These are phyloP conservation scores for Peromyscus attwateri DNA, from an alignment of 2,797 vertebrate species.

Conservation along the genomic window DNA sequence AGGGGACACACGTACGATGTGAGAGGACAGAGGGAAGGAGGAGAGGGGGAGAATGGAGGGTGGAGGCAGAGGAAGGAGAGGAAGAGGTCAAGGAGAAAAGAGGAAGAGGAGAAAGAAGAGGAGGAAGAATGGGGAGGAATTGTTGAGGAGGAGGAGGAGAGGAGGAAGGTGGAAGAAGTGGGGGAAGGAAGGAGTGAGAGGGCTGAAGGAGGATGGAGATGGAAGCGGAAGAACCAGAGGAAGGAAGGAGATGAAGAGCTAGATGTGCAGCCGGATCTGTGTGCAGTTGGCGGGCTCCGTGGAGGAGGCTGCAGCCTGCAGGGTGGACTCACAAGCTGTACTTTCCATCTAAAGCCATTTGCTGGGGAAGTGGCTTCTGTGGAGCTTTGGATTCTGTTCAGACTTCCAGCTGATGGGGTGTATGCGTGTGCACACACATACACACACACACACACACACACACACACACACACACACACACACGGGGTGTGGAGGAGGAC, in stretches of 20 bases:
- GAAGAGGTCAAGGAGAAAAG: too few relatives aligned
- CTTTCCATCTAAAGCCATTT: too few relatives aligned
- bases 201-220: neutral
- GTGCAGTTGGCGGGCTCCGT: neutral
- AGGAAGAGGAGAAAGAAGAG: neutral
- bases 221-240: neutral
- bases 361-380: neutral
- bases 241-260: neutral
- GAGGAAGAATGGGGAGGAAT: neutral
- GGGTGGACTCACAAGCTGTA: neutral
- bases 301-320: neutral
- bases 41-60: neutral
- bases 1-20: too few relatives aligned
- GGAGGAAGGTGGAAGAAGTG: neutral
- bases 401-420: neutral
- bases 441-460: too few relatives aligned
- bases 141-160: neutral
- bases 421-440: neutral
- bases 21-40: neutral
- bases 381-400: neutral
- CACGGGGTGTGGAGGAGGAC: neutral
- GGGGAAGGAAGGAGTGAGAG: neutral
- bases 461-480: too few relatives aligned
- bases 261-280: neutral
- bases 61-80: neutral